These are phyloP conservation scores for Oxygymnocypris stewartii DNA, from an alignment of 2,113 vertebrate species.

Conservation along the genomic window DNA sequence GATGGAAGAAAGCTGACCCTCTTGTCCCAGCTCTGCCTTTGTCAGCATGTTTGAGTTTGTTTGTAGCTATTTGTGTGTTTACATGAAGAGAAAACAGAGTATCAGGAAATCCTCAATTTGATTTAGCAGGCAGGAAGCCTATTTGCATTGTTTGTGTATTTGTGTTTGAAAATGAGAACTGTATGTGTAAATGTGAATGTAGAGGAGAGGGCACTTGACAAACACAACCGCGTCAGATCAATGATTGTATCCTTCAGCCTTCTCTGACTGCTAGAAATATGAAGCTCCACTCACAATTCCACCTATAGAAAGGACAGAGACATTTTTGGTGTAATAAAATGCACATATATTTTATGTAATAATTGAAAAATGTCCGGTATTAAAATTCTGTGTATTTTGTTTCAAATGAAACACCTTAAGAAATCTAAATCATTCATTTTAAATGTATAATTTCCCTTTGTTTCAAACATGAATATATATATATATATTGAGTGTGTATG, in stretches of 20 bases:
- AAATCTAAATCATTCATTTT: not conserved
- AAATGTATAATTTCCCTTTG: not conserved
- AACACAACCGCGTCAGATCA: not conserved
- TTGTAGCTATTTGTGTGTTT: not conserved
- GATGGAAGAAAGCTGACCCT: conserved; percentile 27
- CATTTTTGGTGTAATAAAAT: not conserved
- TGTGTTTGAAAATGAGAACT: not conserved
- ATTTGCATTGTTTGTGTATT: conserved; percentile 9
- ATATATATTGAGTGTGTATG: not conserved
- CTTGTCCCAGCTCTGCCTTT: conserved; percentile 33
- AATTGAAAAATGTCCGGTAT: not conserved
- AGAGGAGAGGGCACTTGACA: not conserved
- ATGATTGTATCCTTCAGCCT: not conserved
- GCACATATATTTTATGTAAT: not conserved
- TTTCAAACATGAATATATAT: not conserved
- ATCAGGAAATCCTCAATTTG: not conserved
- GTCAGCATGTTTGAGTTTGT: conserved; percentile 17
- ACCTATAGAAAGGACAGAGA: not conserved
- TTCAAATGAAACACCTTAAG: not conserved
- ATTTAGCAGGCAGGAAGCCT: not conserved
- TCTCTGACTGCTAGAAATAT: not conserved
- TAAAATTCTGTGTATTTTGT: not conserved
- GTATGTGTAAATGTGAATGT: not conserved
- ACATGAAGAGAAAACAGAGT: not conserved
- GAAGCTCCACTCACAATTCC: not conserved